Percentiles rank a stretch among this genome's conserved stretches.
These are phyloP conservation scores for Vesta saturnalis DNA, from an alignment of 2,888 invertebrate genomes.

Conservation along the genomic window DNA sequence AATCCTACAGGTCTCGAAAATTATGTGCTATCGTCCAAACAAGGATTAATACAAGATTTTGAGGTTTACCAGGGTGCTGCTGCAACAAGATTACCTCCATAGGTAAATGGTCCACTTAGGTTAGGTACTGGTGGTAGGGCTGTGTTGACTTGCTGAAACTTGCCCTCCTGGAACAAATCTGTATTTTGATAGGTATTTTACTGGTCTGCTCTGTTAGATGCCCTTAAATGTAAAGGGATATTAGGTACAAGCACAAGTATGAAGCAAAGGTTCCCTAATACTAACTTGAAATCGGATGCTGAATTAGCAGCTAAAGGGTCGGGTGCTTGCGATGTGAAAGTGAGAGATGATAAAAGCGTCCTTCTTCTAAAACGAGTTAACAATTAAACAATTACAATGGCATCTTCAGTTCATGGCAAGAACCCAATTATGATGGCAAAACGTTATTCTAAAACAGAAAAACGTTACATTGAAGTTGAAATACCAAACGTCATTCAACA, in stretches of 20 bases:
- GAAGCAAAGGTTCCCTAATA: not conserved
- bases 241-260: not conserved
- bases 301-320: not conserved
- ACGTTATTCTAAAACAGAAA: no score
- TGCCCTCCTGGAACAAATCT: not conserved
- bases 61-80: no score
- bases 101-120: no score
- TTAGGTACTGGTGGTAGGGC: not conserved
- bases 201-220: not conserved
- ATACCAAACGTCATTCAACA: no score
- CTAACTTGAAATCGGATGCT: not conserved
- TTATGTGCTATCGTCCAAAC: no score
- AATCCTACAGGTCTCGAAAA: no score
- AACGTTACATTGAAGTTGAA: no score
- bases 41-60: no score
- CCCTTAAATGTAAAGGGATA: not conserved
- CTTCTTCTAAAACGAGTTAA: not conserved
- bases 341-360: not conserved
- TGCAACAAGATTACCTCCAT: no score
- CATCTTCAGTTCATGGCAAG: not conserved
- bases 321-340: not conserved
- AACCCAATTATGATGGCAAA: no score
- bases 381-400: not conserved
- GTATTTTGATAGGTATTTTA: not conserved
- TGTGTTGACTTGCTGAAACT: not conserved